phyloP scores from a whole-genome alignment of 1,140 invertebrate species.

The Diorhabda sublineata region DNA sequence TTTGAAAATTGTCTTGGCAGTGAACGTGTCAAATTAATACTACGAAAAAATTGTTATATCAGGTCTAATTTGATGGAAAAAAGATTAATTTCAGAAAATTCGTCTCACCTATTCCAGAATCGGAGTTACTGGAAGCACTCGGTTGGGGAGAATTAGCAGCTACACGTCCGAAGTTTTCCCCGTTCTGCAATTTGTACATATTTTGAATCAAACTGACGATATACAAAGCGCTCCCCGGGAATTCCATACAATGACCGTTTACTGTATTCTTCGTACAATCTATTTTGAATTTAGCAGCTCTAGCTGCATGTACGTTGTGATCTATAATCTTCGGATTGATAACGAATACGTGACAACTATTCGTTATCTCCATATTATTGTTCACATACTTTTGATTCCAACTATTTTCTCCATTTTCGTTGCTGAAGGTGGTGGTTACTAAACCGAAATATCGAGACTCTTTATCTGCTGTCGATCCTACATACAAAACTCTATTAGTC shows the following conservation, averaged over 20 bases:
- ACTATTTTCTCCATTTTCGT: conserved; percentile 25
- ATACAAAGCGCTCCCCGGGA: conserved; percentile 82
- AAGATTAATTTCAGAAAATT: too few relatives aligned
- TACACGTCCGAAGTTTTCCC: conserved; percentile 35
- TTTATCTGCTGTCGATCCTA: conserved; percentile 83
- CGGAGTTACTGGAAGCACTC: conserved; percentile 87
- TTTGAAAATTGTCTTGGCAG: too few relatives aligned
- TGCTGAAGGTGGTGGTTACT: conserved; percentile 70
- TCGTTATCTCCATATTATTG: conserved; percentile 60
- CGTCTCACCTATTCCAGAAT: conserved; percentile 78
- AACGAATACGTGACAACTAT: conserved; percentile 93
- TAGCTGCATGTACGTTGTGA: conserved; percentile 70
- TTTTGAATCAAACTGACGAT: conserved; percentile 71
- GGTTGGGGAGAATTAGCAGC: conserved; percentile 75
- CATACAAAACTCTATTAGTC: conserved; percentile 80
- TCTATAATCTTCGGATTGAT: conserved; percentile 82
- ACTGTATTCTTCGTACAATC: conserved; percentile 69
- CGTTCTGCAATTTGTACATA: conserved; percentile 58
- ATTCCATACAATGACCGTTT: conserved; percentile 70
- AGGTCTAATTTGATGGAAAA: too few relatives aligned
- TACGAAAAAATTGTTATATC: too few relatives aligned
- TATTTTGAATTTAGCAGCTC: conserved; percentile 73
- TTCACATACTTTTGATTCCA: conserved; percentile 35
- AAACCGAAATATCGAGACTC: conserved; percentile 90
- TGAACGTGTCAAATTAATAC: too few relatives aligned